phyloP scores from a whole-genome alignment of 2,888 invertebrate species.

The Cataglyphis livida region DNA sequence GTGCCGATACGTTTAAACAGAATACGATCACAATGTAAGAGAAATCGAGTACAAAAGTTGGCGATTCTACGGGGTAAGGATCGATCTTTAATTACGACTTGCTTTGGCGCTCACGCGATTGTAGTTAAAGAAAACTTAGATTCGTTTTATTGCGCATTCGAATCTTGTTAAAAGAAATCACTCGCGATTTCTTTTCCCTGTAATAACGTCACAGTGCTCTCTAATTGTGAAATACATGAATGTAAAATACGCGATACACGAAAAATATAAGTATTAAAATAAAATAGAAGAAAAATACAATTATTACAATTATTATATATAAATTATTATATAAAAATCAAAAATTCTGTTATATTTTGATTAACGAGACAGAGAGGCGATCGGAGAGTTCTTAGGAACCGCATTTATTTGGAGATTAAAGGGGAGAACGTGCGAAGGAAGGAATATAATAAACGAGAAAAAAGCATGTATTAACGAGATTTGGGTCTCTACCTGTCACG shows the following conservation, averaged over 20 bases:
- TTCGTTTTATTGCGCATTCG: not conserved
- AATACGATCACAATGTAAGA: not conserved
- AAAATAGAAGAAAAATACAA: not conserved
- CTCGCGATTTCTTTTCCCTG: not conserved
- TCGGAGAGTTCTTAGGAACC: not conserved
- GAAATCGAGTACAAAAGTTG: not conserved
- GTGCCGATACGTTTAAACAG: not conserved
- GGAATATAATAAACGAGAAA: conserved; percentile 33
- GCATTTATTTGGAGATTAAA: conserved; percentile 20
- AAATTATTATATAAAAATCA: not conserved
- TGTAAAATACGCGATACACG: not conserved
- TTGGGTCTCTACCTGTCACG: conserved; percentile 34
- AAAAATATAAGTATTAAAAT: not conserved
- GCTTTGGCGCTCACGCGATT: not conserved
- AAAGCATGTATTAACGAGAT: conserved; percentile 33
- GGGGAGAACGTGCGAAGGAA: not conserved
- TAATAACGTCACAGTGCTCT: not conserved
- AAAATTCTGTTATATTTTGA: not conserved
- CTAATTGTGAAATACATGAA: not conserved
- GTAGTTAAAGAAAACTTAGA: conserved; percentile 1
- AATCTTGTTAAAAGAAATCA: not conserved
- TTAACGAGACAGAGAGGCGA: not conserved
- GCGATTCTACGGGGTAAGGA: not conserved
- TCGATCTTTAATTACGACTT: conserved; percentile 14
- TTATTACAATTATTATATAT: not conserved